Evolutionary conservation across 30 jellyfish, hydroid and myxozoan genomes (phyloP).

Genomic region (Cassiopea andromeda): DNA sequence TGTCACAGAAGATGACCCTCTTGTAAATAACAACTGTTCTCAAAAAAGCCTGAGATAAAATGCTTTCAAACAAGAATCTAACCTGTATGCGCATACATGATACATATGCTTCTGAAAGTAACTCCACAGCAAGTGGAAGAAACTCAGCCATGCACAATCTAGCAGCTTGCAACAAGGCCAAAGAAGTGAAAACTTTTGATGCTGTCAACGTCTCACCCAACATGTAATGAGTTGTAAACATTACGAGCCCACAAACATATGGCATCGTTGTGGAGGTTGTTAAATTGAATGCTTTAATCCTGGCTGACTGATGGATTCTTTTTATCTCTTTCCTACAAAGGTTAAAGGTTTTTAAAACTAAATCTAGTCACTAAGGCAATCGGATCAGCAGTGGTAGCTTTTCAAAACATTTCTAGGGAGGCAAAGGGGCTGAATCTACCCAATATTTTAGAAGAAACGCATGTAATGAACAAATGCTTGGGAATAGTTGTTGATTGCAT

Average conservation of each 20-base stretch:
- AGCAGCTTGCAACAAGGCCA: constrained; percentile 58
- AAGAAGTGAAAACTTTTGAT: constrained; percentile 49
- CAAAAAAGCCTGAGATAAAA: no score
- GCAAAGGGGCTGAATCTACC: neutral
- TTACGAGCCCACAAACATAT: constrained; percentile 64
- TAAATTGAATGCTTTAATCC: constrained; percentile 28
- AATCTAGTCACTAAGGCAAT: no score
- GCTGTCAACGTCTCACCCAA: constrained; percentile 49
- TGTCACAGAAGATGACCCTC: no score
- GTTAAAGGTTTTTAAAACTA: neutral
- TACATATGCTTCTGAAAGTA: constrained; percentile 46
- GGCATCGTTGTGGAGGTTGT: constrained; percentile 38
- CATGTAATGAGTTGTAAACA: constrained; percentile 51
- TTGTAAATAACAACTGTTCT: no score
- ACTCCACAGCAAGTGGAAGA: constrained; percentile 63
- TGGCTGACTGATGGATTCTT: constrained; percentile 16
- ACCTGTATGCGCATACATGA: constrained; percentile 74
- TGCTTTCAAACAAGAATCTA: no score
- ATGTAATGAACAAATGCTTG: neutral
- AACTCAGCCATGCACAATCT: constrained; percentile 29
- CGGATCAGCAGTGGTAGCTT: no score
- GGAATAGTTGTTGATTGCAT: neutral
- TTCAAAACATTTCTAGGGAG: neutral
- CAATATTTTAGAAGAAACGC: no score
- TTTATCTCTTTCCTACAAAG: constrained; percentile 54